Evolutionary conservation across 2,888 invertebrate genomes (phyloP).

Genomic region (Hydroisotoma schaefferi): DNA sequence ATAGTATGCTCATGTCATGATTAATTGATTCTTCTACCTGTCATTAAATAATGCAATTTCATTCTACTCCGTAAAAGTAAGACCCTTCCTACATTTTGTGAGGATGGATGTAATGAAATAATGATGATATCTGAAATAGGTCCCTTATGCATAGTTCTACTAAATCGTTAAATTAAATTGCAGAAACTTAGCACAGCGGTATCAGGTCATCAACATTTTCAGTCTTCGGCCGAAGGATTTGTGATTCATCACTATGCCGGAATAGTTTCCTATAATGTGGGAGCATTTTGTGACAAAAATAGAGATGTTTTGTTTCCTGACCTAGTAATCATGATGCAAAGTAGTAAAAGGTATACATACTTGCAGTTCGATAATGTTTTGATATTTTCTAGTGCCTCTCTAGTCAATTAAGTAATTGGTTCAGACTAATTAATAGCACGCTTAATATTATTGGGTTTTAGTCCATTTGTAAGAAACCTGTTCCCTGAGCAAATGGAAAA

Average conservation of each 20-base stretch:
- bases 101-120: no score
- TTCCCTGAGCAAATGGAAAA: constrained; percentile 59
- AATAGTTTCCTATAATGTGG: constrained; percentile 62
- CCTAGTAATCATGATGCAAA: constrained; percentile 64
- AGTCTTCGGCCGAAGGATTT: constrained; percentile 58
- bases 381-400: no score
- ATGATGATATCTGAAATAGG: no score
- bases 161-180: no score
- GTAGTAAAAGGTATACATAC: constrained; percentile 51
- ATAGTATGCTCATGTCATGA: no score
- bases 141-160: no score
- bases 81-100: no score
- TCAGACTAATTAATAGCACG: no score
- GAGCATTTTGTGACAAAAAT: constrained; percentile 66
- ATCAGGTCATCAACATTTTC: constrained; percentile 60
- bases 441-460: constrained; percentile 51
- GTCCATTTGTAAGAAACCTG: constrained; percentile 59
- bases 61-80: no score
- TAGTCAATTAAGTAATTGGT: no score
- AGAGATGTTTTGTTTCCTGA: constrained; percentile 65
- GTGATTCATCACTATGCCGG: constrained; percentile 66
- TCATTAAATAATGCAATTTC: no score
- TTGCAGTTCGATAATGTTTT: not conserved
- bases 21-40: no score
- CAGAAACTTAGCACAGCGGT: constrained; percentile 59